Conservation (phyloP, 92 coral and sea anemone genomes). For the Palythoa grandiflora region DNA sequence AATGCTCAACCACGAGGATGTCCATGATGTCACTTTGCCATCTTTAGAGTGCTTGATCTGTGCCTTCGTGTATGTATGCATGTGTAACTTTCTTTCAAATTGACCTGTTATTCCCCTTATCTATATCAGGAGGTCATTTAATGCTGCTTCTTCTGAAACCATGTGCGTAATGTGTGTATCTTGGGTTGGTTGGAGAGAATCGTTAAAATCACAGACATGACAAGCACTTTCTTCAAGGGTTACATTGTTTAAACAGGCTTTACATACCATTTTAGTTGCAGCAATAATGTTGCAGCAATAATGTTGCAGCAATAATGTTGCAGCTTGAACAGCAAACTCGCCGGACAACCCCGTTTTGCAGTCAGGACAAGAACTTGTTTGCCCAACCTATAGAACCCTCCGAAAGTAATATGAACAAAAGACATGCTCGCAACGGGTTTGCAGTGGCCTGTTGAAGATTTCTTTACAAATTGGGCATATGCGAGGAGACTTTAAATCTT, state of each 20-base stretch:
- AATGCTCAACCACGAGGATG: slow-evolving; percentile 9
- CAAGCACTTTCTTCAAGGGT: background rate
- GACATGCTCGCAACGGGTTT: slow-evolving; percentile 2
- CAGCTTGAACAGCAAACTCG: slow-evolving; percentile 4
- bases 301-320: background rate
- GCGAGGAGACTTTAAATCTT: background rate
- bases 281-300: background rate
- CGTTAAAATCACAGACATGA: background rate
- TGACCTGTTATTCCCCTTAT: too few species aligned
- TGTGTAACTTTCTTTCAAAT: too few species aligned
- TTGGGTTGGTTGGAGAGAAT: background rate
- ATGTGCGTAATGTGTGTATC: slow-evolving; percentile 24
- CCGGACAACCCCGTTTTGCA: slow-evolving; percentile 4
- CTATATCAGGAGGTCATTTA: too few species aligned
- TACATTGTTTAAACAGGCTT: background rate
- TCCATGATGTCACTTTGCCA: background rate
- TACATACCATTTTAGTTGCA: background rate
- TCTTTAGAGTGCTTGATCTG: too few species aligned
- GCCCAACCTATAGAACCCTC: background rate
- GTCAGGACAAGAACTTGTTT: slow-evolving; percentile 7
- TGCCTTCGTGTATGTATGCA: too few species aligned
- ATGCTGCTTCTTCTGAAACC: background rate
- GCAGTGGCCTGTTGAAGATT: background rate
- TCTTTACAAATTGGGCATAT: slow-evolving; percentile 22
- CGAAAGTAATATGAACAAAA: background rate